phyloP scores from a whole-genome alignment of 2,888 invertebrate genomes.

The Norana najaformis region DNA sequence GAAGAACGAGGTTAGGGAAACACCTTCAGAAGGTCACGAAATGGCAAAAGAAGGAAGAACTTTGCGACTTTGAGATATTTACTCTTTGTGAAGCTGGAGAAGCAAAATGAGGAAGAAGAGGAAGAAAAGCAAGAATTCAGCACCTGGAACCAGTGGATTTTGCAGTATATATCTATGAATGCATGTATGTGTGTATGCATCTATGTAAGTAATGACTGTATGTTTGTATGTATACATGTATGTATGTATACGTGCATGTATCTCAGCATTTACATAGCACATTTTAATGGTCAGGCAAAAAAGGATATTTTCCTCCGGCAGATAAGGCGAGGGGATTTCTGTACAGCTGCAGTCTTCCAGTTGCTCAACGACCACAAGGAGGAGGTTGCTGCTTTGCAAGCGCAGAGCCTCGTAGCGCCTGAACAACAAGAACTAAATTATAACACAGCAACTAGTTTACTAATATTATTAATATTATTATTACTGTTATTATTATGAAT shows the following conservation, averaged over 20 bases:
- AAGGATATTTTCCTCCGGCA: constrained; percentile 7
- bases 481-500: too few relatives aligned
- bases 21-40: neutral
- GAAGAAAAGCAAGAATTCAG: too few relatives aligned
- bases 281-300: neutral
- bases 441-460: neutral
- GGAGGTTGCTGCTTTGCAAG: neutral
- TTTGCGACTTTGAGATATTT: neutral
- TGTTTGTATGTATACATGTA: too few relatives aligned
- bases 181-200: too few relatives aligned
- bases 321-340: neutral
- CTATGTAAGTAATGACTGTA: too few relatives aligned
- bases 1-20: neutral
- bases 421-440: neutral
- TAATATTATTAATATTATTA: too few relatives aligned
- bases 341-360: neutral
- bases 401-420: neutral
- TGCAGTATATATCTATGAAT: too few relatives aligned
- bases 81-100: too few relatives aligned
- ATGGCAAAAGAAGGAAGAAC: neutral
- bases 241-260: neutral
- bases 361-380: neutral
- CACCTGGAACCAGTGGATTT: too few relatives aligned
- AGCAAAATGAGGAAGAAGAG: too few relatives aligned
- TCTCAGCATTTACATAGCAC: neutral